Base-by-base conservation (phyloP, 1,140 invertebrate genomes). In the Brachionus rubens region DNA sequence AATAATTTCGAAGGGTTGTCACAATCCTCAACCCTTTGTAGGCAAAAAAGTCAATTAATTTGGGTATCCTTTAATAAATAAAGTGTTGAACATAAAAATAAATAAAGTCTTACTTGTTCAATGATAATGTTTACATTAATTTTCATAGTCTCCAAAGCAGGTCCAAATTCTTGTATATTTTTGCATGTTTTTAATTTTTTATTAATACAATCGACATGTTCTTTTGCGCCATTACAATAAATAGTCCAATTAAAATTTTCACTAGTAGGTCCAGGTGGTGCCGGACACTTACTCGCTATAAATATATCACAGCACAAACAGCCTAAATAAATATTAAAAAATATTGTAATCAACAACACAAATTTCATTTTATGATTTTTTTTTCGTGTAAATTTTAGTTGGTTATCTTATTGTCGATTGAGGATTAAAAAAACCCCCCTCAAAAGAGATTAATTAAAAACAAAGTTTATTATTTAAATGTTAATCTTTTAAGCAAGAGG, bases 161-260 rank as follows among this genome's bases (percentile, higher is more conserved):
- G 72, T 9, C 72, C 72, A 30, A 47, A 75, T 21, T 75, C 72
- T 56, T 75, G 72, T 24, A 75, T 48, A 24, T 46, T 36, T 41
- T 54, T 75, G 30, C 72, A 75, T 21, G 26, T 41, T 46, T 75
- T 21, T 16, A 75, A 19, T 28, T 54, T 54, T 43, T 54, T 75
- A 30, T 75, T 75, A 7, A 75, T 54, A 46, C 72, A 75, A 28
- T 75, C 72, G n/a, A 75, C 50, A 56, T 75, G 72, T 16, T 54
- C 48, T 19, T 75, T 54, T 21, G 72, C 72, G n/a, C 33, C 50
- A 12, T 54, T 46, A 24, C 72, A 75, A 47, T 72, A 72, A 12
- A 50, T 36, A 5, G 68, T 72, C 50, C 46, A 48, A 48, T 72
- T 72, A 33, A 48, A 50, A 48, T 72, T 36, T 33, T 72, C 30